A percentile compares a stretch with the other conserved stretches of the same genome.
These are phyloP conservation scores for Diabrotica virgifera DNA, from an alignment of 1,140 invertebrate species.

Conservation along the genomic window DNA sequence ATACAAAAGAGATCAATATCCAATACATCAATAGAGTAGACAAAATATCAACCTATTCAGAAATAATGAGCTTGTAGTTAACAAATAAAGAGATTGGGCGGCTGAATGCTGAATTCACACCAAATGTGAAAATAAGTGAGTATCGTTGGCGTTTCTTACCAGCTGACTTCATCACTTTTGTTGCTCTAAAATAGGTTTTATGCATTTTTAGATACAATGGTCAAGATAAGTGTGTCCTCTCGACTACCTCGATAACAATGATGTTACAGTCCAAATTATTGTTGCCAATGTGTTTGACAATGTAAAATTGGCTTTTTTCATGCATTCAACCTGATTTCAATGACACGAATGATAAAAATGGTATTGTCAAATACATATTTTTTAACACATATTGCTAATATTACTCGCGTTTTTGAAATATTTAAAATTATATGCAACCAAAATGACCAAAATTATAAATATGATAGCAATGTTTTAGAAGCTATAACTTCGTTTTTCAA, in stretches of 20 bases:
- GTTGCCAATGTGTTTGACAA: no score
- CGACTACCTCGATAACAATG: constrained; percentile 16
- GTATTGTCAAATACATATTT: no score
- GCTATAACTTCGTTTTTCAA: no score
- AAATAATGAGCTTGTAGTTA: constrained; percentile 33
- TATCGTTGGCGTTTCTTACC: constrained; percentile 17
- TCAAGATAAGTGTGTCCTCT: constrained; percentile 26
- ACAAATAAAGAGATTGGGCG: constrained; percentile 32
- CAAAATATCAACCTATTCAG: constrained; percentile 21
- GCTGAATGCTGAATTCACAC: constrained; percentile 23
- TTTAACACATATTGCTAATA: no score
- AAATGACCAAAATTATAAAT: no score
- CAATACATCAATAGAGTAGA: constrained; percentile 12
- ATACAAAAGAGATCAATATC: constrained; percentile 22
- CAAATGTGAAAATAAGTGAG: constrained; percentile 34
- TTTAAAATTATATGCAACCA: no score
- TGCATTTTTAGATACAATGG: constrained; percentile 25
- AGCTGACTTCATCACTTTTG: constrained; percentile 21
- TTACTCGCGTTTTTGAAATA: no score
- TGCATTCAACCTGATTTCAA: no score
- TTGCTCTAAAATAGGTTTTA: constrained; percentile 22
- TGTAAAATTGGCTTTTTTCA: no score
- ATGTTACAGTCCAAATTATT: no score
- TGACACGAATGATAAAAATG: no score
- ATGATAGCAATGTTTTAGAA: no score